These are phyloP conservation scores for Phylloscopus collybita DNA, from an alignment of 2,797 vertebrate species.

Conservation along the genomic window DNA sequence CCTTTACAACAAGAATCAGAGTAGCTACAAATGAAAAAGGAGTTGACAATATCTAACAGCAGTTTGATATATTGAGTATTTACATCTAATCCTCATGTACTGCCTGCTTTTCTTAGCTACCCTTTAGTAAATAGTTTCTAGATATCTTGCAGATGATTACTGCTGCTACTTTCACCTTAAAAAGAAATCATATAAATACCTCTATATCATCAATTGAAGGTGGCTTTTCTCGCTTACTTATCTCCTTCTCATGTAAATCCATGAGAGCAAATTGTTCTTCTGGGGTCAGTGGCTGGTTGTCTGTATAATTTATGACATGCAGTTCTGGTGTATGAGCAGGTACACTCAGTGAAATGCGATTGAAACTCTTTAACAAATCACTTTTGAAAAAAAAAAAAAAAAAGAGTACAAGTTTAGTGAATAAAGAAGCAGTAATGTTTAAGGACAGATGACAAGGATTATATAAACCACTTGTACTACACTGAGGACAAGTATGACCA, in stretches of 20 bases:
- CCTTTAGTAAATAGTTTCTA: not conserved
- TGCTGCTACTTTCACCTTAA: not conserved
- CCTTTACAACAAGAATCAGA: not conserved
- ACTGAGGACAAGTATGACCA: not conserved
- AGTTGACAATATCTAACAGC: not conserved
- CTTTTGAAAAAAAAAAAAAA: slow-evolving; percentile 21
- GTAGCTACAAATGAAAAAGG: not conserved
- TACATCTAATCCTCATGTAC: not conserved
- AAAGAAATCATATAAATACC: slow-evolving; percentile 60
- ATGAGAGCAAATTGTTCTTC: slow-evolving; percentile 86
- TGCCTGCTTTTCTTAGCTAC: not conserved
- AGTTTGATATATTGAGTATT: not conserved
- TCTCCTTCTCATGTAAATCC: slow-evolving; percentile 76
- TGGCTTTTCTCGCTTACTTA: slow-evolving; percentile 43
- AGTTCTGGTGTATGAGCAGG: not conserved
- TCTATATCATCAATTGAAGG: slow-evolving; percentile 83
- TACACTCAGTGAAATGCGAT: not conserved
- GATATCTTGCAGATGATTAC: not conserved
- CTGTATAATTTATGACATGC: not conserved
- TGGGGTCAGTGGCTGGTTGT: slow-evolving; percentile 81
- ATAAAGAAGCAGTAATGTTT: not conserved
- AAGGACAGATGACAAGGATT: not conserved
- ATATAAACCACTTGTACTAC: not conserved
- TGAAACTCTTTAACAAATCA: not conserved
- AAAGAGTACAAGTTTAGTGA: not conserved